Percentiles rank a stretch among this genome's conserved stretches.
phyloP scores from a whole-genome alignment of 23 tunicate genomes.

The Ascidia mentula region DNA sequence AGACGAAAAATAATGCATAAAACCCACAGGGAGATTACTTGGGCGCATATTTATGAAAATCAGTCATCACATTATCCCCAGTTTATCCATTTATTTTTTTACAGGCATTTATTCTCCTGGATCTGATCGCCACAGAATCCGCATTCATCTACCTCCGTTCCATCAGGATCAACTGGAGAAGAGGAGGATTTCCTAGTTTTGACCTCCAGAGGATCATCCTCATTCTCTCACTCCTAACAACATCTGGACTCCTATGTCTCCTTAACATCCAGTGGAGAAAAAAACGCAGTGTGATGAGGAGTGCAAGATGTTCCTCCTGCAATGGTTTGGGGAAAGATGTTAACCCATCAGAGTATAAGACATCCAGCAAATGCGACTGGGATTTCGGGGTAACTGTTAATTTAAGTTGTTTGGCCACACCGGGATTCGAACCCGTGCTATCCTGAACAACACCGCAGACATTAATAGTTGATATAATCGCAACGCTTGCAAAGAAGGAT shows the following conservation, averaged over 20 bases:
- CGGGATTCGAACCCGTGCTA: no score
- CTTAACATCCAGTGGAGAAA: neutral
- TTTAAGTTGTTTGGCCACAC: no score
- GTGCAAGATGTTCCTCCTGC: neutral
- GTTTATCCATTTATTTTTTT: neutral
- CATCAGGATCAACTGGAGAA: conserved; percentile 1
- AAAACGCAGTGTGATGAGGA: neutral
- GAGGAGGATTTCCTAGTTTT: conserved; percentile 13
- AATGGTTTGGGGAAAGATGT: conserved; percentile 2
- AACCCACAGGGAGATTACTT: no score
- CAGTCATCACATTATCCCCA: no score
- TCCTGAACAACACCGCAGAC: no score
- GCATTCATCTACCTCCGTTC: conserved; percentile 8
- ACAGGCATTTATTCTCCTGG: conserved; percentile 10
- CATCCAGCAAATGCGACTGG: neutral
- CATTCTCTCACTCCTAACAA: neutral
- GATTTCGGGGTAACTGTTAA: conserved; percentile 12
- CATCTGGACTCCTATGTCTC: neutral
- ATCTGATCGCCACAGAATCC: neutral
- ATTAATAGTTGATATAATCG: no score
- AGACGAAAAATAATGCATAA: no score
- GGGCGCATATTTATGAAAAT: no score
- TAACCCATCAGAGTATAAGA: neutral
- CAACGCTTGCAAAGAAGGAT: no score
- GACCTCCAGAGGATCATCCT: conserved; percentile 1